Percentiles rank a stretch among this genome's conserved stretches.
Evolutionary conservation across 2,888 invertebrate genomes (phyloP).

Genomic region (Platerodrilus igneus): DNA sequence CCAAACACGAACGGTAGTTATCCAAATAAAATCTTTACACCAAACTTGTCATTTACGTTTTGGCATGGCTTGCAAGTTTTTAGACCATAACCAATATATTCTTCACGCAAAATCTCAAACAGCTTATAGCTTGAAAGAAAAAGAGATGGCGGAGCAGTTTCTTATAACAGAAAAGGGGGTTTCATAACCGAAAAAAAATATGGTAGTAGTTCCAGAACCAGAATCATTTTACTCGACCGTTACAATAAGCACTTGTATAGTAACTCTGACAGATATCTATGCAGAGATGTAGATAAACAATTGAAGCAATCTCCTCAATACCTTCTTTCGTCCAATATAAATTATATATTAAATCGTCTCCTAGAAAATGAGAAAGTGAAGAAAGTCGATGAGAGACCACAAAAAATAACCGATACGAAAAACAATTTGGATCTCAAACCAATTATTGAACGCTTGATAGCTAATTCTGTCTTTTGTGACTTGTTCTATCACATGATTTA

Average conservation of each 20-base stretch:
- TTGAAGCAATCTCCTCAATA: slow-evolving; percentile 37
- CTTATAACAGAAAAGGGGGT: slow-evolving; percentile 44
- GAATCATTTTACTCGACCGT: slow-evolving; percentile 36
- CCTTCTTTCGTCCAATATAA: no score
- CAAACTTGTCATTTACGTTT: slow-evolving; percentile 37
- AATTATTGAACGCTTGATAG: slow-evolving; percentile 8
- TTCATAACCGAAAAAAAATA: slow-evolving; percentile 33
- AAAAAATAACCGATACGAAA: no score
- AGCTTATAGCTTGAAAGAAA: slow-evolving; percentile 28
- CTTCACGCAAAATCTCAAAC: slow-evolving; percentile 39
- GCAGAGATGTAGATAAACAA: slow-evolving; percentile 32
- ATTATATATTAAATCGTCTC: no score
- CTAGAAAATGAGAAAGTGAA: no score
- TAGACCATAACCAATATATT: slow-evolving; percentile 42
- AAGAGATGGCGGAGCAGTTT: slow-evolving; percentile 41
- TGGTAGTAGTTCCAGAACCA: slow-evolving; percentile 34
- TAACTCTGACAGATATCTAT: slow-evolving; percentile 35
- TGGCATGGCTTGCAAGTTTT: slow-evolving; percentile 41
- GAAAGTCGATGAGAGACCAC: no score
- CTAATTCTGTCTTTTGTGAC: slow-evolving; percentile 40
- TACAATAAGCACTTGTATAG: slow-evolving; percentile 37
- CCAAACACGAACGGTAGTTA: slow-evolving; percentile 39
- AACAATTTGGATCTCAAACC: no score
- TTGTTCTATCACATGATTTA: slow-evolving; percentile 32
- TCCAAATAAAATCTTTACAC: slow-evolving; percentile 39